Conservation (phyloP, 2,113 vertebrate species). For the Mesoclemmys tuberculata region DNA sequence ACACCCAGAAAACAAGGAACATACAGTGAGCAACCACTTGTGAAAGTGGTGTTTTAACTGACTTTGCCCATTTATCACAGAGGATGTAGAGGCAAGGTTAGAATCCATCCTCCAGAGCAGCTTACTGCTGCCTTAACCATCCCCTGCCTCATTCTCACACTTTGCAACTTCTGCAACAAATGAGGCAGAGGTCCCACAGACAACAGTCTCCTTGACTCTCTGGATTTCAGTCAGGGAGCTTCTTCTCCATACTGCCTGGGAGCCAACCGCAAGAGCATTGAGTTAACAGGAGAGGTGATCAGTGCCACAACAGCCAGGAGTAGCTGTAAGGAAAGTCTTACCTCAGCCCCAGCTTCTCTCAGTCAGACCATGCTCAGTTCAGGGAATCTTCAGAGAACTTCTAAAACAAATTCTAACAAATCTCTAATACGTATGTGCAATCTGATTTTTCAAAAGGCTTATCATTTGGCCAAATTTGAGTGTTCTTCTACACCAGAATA, state of each 20-base stretch:
- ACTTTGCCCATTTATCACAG: neutral
- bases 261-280: neutral
- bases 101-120: neutral
- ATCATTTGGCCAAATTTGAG: neutral
- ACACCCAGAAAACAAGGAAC: no score
- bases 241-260: neutral
- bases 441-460: neutral
- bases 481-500: neutral
- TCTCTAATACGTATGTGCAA: neutral
- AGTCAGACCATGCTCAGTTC: neutral
- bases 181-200: neutral
- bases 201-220: neutral
- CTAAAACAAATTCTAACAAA: neutral
- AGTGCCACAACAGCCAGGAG: neutral
- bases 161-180: neutral
- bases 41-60: neutral
- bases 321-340: neutral
- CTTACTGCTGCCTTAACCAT: neutral
- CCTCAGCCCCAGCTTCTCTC: neutral
- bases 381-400: neutral
- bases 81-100: neutral
- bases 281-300: neutral
- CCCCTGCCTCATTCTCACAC: neutral
- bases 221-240: neutral
- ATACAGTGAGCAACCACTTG: neutral